phyloP scores from a whole-genome alignment of 1,140 invertebrate genomes.

The Popillia japonica region DNA sequence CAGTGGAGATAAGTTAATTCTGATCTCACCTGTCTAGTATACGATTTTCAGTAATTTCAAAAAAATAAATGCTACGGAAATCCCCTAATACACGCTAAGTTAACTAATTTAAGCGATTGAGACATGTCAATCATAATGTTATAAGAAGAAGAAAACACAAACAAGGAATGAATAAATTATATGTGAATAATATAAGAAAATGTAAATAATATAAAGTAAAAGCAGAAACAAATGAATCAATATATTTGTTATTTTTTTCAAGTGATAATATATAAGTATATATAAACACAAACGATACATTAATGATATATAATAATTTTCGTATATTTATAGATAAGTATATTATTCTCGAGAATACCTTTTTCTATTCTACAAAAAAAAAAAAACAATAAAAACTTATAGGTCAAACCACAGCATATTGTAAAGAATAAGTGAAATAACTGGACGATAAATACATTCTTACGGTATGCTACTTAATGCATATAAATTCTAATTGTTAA shows the following conservation, averaged over 20 bases:
- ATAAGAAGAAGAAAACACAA: not conserved
- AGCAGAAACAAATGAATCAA: constrained; percentile 1
- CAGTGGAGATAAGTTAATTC: not conserved
- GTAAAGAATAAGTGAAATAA: not conserved
- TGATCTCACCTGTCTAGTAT: not conserved
- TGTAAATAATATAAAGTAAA: constrained; percentile 14
- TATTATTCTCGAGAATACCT: too few relatives aligned
- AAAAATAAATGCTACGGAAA: not conserved
- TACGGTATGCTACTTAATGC: too few relatives aligned
- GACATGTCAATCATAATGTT: not conserved
- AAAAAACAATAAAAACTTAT: not conserved
- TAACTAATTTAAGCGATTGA: not conserved
- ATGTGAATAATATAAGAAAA: not conserved
- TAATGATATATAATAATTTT: not conserved
- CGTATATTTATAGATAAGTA: not conserved
- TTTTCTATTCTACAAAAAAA: not conserved
- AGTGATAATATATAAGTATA: constrained; percentile 12
- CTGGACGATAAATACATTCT: too few relatives aligned
- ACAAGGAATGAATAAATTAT: not conserved
- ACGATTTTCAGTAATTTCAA: constrained; percentile 5
- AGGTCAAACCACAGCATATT: not conserved
- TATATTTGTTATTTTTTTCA: constrained; percentile 16
- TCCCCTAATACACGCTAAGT: not conserved
- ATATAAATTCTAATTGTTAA: too few relatives aligned
- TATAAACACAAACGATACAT: not conserved